Evolutionary conservation across 2,888 invertebrate genomes (phyloP).

Genomic region (Eupithecia pulchellata): DNA sequence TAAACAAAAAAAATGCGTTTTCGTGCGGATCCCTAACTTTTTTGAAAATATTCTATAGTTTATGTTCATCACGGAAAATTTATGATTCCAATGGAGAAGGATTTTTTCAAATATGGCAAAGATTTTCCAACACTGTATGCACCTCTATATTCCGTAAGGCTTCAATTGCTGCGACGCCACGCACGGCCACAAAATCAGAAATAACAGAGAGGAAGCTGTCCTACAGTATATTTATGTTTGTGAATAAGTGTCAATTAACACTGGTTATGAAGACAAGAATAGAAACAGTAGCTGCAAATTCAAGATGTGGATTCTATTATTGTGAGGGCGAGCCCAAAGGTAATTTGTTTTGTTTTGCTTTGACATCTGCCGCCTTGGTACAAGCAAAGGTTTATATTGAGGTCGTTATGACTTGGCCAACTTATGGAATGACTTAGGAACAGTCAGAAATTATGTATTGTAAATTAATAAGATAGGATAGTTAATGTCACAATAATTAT

Average conservation of each 20-base stretch:
- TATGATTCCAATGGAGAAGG: too few species aligned
- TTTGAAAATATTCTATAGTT: too few species aligned
- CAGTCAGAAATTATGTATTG: too few species aligned
- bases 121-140: too few species aligned
- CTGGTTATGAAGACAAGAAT: neutral
- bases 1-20: too few species aligned
- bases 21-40: too few species aligned
- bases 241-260: neutral
- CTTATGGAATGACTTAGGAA: neutral
- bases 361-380: neutral
- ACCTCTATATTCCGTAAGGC: too few species aligned
- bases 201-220: slow-evolving; percentile 15
- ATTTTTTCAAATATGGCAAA: too few species aligned
- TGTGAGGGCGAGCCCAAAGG: neutral
- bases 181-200: neutral
- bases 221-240: neutral
- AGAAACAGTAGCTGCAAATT: neutral
- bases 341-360: neutral
- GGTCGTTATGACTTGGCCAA: neutral
- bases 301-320: neutral
- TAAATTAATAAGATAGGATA: too few species aligned
- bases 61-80: too few species aligned
- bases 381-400: neutral
- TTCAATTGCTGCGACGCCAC: slow-evolving; percentile 21
- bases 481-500: neutral